A percentile compares a stretch with the other conserved stretches of the same genome.
Conservation (phyloP, 2,797 vertebrate species). For the Mastacembelus armatus region DNA sequence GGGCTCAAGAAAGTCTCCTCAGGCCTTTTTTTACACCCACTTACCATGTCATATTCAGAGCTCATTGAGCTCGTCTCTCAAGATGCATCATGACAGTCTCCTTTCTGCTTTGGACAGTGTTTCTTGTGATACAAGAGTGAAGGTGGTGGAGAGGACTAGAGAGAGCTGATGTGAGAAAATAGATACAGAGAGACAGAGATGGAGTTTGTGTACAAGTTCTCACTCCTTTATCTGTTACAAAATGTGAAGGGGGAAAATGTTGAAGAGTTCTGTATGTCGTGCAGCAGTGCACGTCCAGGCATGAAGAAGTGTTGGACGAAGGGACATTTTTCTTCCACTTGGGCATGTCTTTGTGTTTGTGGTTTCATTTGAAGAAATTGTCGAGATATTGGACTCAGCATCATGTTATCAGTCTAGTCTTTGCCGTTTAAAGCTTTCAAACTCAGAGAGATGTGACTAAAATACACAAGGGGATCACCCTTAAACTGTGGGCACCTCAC, state of each 20-base stretch:
- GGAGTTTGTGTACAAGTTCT: slow-evolving; percentile 9
- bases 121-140: slow-evolving; percentile 34
- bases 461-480: slow-evolving; percentile 16
- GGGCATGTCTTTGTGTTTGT: slow-evolving; percentile 1
- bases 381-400: slow-evolving; percentile 29
- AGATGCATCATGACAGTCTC: slow-evolving; percentile 55
- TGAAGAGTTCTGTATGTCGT: slow-evolving; percentile 25
- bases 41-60: slow-evolving; percentile 51
- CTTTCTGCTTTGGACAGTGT: slow-evolving; percentile 48
- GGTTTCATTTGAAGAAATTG: slow-evolving; percentile 36
- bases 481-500: no score
- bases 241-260: slow-evolving; percentile 5
- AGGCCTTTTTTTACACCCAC: slow-evolving; percentile 28
- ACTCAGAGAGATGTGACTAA: slow-evolving; percentile 21
- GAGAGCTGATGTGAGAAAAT: slow-evolving; percentile 28
- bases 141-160: slow-evolving; percentile 28
- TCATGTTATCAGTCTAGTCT: slow-evolving; percentile 28
- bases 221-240: slow-evolving; percentile 11
- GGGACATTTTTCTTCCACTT: slow-evolving; percentile 16
- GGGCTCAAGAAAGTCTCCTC: slow-evolving; percentile 31
- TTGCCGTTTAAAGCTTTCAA: slow-evolving; percentile 20
- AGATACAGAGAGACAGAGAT: slow-evolving; percentile 38
- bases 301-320: slow-evolving; percentile 4
- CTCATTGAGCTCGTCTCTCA: slow-evolving; percentile 53
- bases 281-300: neutral